Conservation (phyloP, 2,888 invertebrate genomes). For the Himalopsyche tibetana region DNA sequence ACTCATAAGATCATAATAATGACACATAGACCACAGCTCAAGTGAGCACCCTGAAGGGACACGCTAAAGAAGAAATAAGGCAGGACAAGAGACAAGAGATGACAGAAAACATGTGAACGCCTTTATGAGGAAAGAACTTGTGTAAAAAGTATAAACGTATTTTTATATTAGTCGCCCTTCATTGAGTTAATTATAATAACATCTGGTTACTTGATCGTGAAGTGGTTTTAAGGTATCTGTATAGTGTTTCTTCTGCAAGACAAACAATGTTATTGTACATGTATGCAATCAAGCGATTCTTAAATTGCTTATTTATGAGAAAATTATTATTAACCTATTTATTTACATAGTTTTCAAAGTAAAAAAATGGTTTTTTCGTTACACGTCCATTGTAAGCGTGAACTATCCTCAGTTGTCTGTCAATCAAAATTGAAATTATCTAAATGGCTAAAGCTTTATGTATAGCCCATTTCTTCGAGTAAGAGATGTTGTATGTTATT, state of each 20-base stretch:
- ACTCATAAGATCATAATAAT: conserved; percentile 60
- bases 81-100: conserved; percentile 61
- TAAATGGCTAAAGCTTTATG: no score
- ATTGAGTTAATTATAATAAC: conserved; percentile 33
- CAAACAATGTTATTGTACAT: neutral
- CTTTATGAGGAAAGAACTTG: conserved; percentile 54
- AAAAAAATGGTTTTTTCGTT: no score
- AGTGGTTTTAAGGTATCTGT: conserved; percentile 30
- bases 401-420: no score
- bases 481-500: no score
- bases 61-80: conserved; percentile 54
- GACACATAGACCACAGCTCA: conserved; percentile 60
- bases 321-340: no score
- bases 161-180: conserved; percentile 7
- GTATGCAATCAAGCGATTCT: no score
- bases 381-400: no score
- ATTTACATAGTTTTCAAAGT: no score
- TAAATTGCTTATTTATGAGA: no score
- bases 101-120: conserved; percentile 60
- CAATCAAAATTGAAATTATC: no score
- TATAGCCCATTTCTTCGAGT: no score
- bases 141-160: conserved; percentile 14
- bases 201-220: conserved; percentile 14
- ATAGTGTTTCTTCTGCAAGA: neutral
- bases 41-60: conserved; percentile 56